Evolutionary conservation across 2,888 invertebrate species (phyloP), one percentile per base, ranked within the genome.

Genomic region (Saturnia pavonia): DNA sequence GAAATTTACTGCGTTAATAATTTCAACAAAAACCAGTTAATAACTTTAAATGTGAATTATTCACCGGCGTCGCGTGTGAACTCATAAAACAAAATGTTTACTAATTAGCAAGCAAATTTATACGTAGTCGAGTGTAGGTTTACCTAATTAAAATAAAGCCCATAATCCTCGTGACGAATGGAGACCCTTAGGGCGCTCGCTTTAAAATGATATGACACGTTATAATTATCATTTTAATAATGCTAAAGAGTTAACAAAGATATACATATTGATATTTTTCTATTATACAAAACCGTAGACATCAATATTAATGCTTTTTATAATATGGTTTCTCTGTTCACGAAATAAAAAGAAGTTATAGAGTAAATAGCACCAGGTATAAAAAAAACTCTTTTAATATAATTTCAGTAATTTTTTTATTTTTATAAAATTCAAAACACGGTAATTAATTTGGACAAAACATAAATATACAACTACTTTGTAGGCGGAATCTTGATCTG

Each of bases 121-220:
- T 71, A 68, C 43, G 70, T 40, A 65, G 65, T 51, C 42, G 70
- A 66, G 70, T 70, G 66, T 70, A 70, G 68, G 69, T 67, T 72
- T 69, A 74, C 72, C 70, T 74, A 73, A 75, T 74, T 75, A 74
- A 70, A 72, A 72, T 72, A 71, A 73, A 73, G 72, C 70, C 70
- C 67, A 67, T 73, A 70, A 74, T 60, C 70, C 73, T 69, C 51
- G 25, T 65, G 73, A 75, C 72, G 73, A 74, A 75, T 74, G 72
- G 72, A 71, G 75, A 73, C 73, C 69, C 71, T 54, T 19, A 71
- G 63, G 71, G 65, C 48, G 68, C 40, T 22, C 68, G 51, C 63
- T 71, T 71, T 63, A 68, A 71, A 68, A 69, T 74, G 69, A 70
- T 63, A 70, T 67, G 69, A 70, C 69, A 71, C 69, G 67, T 73